Evolutionary conservation across 1,140 invertebrate species (phyloP).

Genomic region (Zophobas morio): DNA sequence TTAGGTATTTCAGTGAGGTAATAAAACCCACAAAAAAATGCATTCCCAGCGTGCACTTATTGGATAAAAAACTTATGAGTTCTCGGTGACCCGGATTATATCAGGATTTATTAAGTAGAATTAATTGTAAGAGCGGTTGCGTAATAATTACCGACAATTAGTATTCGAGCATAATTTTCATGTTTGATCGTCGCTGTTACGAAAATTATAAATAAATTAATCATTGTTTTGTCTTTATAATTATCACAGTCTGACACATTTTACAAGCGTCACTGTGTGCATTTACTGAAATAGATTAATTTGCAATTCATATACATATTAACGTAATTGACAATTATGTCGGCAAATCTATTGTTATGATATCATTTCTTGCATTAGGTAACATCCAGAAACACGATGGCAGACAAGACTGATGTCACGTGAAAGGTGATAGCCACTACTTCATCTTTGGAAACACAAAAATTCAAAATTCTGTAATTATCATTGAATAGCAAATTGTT

Average conservation of each 20-base stretch:
- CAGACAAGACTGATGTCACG: background rate
- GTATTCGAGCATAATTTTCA: constrained; percentile 28
- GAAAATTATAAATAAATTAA: constrained; percentile 21
- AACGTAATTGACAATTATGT: constrained; percentile 13
- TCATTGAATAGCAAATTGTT: constrained; percentile 26
- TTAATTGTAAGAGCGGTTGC: constrained; percentile 11
- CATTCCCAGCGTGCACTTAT: constrained; percentile 23
- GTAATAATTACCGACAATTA: constrained; percentile 1
- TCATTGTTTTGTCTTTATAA: constrained; percentile 6
- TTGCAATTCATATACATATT: constrained; percentile 1
- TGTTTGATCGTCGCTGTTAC: constrained; percentile 19
- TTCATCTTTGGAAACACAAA: background rate
- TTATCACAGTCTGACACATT: background rate
- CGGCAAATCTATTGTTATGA: constrained; percentile 1
- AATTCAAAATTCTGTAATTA: constrained; percentile 24
- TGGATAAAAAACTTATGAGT: background rate
- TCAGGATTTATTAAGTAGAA: constrained; percentile 25
- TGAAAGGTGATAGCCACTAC: constrained; percentile 6
- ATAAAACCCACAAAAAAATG: constrained; percentile 9
- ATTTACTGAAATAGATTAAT: background rate
- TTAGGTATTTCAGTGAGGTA: constrained; percentile 11
- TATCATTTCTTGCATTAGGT: constrained; percentile 27
- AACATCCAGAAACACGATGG: background rate
- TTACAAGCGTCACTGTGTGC: background rate
- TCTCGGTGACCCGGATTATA: constrained; percentile 27